A percentile compares a stretch with the other conserved stretches of the same genome.
Conservation (phyloP, 2,888 invertebrate species). For the Cordylochernes scorpioides region DNA sequence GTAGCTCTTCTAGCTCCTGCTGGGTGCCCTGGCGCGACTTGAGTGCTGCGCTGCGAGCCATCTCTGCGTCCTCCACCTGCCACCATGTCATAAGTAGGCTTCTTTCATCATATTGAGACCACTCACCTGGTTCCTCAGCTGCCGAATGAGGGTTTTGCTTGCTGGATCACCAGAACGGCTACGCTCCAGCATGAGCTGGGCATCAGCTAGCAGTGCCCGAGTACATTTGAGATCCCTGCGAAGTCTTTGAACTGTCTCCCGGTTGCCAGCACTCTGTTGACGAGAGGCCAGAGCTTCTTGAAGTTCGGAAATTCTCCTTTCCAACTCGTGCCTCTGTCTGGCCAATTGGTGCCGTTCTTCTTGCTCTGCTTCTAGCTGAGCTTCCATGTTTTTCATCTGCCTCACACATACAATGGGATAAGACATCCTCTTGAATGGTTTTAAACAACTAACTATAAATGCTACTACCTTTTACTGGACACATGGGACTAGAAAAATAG, state of each 20-base stretch:
- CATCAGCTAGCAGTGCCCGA: constrained; percentile 62
- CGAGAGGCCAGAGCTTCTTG: too few species aligned
- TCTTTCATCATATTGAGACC: neutral
- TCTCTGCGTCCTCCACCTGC: constrained; percentile 65
- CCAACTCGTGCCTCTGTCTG: constrained; percentile 69
- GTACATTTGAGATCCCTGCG: constrained; percentile 65
- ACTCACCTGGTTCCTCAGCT: constrained; percentile 40
- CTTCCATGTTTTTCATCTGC: constrained; percentile 43
- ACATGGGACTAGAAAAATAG: too few species aligned
- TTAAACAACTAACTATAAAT: too few species aligned
- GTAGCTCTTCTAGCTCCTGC: constrained; percentile 55
- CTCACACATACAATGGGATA: too few species aligned
- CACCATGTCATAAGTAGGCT: neutral
- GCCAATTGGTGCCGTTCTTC: constrained; percentile 59
- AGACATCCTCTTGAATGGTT: too few species aligned
- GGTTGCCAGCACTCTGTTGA: constrained; percentile 22
- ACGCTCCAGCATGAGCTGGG: constrained; percentile 67
- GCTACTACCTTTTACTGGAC: too few species aligned
- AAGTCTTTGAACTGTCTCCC: constrained; percentile 23
- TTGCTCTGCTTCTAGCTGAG: constrained; percentile 73
- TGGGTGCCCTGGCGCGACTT: constrained; percentile 65
- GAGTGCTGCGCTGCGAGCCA: constrained; percentile 49
- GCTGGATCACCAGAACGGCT: constrained; percentile 62
- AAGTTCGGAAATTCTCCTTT: constrained; percentile 48
- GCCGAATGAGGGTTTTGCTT: constrained; percentile 44